Conservation (phyloP, 1,140 invertebrate genomes). For the Metopolophium dirhodum region DNA sequence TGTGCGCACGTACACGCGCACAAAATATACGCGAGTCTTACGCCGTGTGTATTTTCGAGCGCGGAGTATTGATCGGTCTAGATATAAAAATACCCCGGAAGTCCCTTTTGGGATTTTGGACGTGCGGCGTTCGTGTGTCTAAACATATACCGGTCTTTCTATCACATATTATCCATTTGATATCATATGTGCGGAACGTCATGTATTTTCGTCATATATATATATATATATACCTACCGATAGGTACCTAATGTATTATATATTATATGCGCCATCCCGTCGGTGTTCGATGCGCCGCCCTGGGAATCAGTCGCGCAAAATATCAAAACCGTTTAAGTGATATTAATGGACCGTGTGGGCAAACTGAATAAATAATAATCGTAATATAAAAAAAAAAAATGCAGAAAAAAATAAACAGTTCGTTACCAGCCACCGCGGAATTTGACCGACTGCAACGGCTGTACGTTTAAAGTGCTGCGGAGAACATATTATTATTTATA, state of each 20-base stretch:
- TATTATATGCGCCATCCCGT: background rate
- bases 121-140: background rate
- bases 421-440: background rate
- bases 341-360: slow-evolving; percentile 4
- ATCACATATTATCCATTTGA: background rate
- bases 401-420: background rate
- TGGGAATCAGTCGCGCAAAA: background rate
- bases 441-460: background rate
- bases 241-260: background rate
- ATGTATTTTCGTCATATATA: background rate
- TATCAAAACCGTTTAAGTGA: slow-evolving; percentile 20
- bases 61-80: slow-evolving; percentile 35
- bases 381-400: background rate
- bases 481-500: background rate
- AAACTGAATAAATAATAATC: slow-evolving; percentile 21
- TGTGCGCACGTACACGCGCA: too few relatives aligned
- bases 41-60: background rate
- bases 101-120: slow-evolving; percentile 52
- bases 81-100: slow-evolving; percentile 36
- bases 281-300: background rate
- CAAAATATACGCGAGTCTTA: background rate
- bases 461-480: background rate
- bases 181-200: background rate
- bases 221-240: background rate
- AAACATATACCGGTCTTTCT: background rate